Base-by-base conservation (phyloP, 2,113 vertebrate genomes). In the Cinclus mexicanus region DNA sequence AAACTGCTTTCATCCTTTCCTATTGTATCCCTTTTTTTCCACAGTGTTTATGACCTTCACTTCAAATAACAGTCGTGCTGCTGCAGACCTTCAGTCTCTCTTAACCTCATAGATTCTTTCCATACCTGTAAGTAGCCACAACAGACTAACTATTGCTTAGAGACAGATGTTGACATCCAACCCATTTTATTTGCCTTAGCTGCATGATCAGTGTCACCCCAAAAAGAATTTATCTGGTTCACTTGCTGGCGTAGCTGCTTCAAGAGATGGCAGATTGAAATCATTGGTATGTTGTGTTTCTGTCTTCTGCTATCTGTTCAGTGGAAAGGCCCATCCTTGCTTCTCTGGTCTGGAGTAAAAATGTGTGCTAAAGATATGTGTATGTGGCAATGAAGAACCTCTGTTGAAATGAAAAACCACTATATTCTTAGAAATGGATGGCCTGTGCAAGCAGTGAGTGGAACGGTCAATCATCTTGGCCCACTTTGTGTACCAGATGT, bases 361-460 rank as follows among this genome's bases (percentile, higher is more conserved):
- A 11, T 47, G 15, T 37, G 49, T n/a, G 44, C 83, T 89, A 33
- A 71, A 79, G 67, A 53, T 39, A 59, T 2, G 3, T 49, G 17
- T 7, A 52, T 39, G 81, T 70, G 49, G 47, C 52, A 93, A 94
- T 91, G 86, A 97, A 24, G 46, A 83, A 37, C n/a, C 50, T 68
- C 87, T 67, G 69, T 75, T 82, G 60, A 57, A 80, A 78, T 39
- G 49, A 92, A 93, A 47, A 85, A 56, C 50, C 23, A 84, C 63
- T 23, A 12, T 86, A 60, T 97, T 97, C 82, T 74, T 89, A 85
- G 87, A 89, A 95, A 90, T 53, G 71, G 37, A 53, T 65, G 67
- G 24, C 15, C 33, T 63, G 49, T 95, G 80, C 74, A 90, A 95
- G 72, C 76, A 83, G n/a, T 70, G 59, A 89, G n/a, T 61, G 17